Evolutionary conservation across 2,113 vertebrate species (phyloP).

Genomic region (Centropus unirufus): DNA sequence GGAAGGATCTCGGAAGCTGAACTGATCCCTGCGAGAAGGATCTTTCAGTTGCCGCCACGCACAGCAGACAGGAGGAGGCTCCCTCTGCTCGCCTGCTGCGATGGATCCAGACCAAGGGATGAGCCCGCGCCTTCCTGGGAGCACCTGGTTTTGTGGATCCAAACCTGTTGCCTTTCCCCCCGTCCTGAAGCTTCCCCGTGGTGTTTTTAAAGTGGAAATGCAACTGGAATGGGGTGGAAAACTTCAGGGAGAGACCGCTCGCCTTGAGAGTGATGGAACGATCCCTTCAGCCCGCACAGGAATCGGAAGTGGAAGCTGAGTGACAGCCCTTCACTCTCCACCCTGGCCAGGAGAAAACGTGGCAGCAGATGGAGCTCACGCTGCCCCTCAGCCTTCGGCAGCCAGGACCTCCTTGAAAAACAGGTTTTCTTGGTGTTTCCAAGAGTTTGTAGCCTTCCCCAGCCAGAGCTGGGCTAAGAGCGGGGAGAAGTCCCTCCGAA

Average conservation of each 20-base stretch:
- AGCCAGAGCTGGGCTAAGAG: rapidly evolving
- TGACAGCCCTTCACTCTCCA: neutral
- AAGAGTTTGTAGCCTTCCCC: neutral
- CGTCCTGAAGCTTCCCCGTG: neutral
- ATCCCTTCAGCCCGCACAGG: neutral
- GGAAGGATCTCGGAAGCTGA: neutral
- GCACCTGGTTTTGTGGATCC: neutral
- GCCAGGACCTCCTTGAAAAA: neutral
- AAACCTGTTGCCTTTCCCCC: neutral
- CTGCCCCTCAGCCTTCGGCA: neutral
- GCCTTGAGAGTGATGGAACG: neutral
- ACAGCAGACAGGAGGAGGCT: constrained; percentile 39
- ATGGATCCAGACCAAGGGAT: neutral
- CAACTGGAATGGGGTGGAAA: neutral
- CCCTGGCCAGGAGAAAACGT: neutral
- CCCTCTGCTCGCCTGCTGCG: neutral
- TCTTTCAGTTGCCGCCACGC: neutral
- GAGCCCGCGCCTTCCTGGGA: rapidly evolving
- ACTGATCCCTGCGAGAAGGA: neutral
- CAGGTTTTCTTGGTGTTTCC: neutral
- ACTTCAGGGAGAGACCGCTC: neutral
- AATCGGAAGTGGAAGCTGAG: neutral
- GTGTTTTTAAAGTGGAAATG: neutral
- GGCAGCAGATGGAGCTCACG: rapidly evolving
- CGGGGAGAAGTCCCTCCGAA: neutral